Conservation (phyloP, 1,140 invertebrate genomes). For the Drosophila ogumai region DNA sequence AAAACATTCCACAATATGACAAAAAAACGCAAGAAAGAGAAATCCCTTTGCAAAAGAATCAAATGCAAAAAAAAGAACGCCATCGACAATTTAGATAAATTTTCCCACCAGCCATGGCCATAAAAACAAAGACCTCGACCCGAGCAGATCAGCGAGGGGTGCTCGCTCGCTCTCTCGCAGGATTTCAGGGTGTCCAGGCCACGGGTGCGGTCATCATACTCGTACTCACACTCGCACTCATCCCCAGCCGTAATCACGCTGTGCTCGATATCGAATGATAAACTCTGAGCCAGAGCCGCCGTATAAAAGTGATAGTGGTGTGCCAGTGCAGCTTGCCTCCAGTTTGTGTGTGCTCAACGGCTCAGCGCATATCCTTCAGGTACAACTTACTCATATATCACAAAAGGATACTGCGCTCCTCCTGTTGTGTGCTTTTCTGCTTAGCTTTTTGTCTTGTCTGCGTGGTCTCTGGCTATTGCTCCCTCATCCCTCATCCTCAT, state of each 20-base stretch:
- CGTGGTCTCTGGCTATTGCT: slow-evolving; percentile 72
- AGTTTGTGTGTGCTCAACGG: slow-evolving; percentile 77
- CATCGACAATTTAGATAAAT: slow-evolving; percentile 85
- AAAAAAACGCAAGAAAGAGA: slow-evolving; percentile 72
- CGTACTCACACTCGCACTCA: slow-evolving; percentile 29
- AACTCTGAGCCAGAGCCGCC: slow-evolving; percentile 52
- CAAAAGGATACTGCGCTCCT: slow-evolving; percentile 79
- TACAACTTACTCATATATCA: slow-evolving; percentile 85
- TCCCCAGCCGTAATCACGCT: slow-evolving; percentile 62
- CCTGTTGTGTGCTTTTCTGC: slow-evolving; percentile 77
- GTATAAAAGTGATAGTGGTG: slow-evolving; percentile 55
- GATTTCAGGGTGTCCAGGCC: slow-evolving; percentile 54
- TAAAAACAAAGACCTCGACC: slow-evolving; percentile 78
- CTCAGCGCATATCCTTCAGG: slow-evolving; percentile 80
- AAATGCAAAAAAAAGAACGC: slow-evolving; percentile 55
- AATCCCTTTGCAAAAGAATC: slow-evolving; percentile 69
- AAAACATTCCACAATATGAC: slow-evolving; percentile 85
- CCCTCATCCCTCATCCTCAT: slow-evolving; percentile 14
- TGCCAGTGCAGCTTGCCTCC: slow-evolving; percentile 47
- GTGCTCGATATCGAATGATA: slow-evolving; percentile 81
- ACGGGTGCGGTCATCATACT: slow-evolving; percentile 59
- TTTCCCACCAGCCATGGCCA: slow-evolving; percentile 83
- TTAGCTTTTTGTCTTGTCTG: slow-evolving; percentile 71
- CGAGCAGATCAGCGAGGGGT: slow-evolving; percentile 69
- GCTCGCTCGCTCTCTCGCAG: slow-evolving; percentile 31